Percentiles rank a stretch among this genome's conserved stretches.
Conservation (phyloP, 2,113 vertebrate species). For the Tenrec ecaudatus region DNA sequence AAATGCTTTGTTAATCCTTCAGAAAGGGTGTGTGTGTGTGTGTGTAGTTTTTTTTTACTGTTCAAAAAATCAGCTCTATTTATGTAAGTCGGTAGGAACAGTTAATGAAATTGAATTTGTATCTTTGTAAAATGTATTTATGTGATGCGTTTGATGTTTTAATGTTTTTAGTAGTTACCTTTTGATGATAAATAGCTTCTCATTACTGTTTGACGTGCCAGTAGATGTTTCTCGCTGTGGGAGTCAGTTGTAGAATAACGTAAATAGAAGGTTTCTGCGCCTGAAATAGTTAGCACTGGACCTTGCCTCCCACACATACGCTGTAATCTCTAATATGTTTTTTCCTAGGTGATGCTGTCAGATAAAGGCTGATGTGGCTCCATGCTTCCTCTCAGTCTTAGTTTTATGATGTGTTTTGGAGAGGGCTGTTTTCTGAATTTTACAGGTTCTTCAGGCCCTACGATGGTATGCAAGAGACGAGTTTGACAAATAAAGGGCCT, state of each 20-base stretch:
- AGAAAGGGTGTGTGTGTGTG: slow-evolving; percentile 22
- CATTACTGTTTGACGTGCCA: slow-evolving; percentile 31
- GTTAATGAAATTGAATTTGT: slow-evolving; percentile 51
- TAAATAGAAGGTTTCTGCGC: slow-evolving; percentile 81
- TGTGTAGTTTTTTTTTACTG: slow-evolving; percentile 43
- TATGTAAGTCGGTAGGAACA: slow-evolving; percentile 60
- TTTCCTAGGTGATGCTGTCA: slow-evolving; percentile 98
- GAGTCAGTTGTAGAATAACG: slow-evolving; percentile 68
- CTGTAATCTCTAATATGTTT: slow-evolving; percentile 99
- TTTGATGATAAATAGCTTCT: slow-evolving; percentile 51
- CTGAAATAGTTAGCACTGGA: slow-evolving; percentile 87
- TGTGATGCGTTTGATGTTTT: slow-evolving; percentile 52
- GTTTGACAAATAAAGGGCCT: slow-evolving; percentile 90
- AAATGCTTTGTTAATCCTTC: slow-evolving; percentile 67
- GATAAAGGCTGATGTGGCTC: slow-evolving; percentile 96
- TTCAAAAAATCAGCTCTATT: slow-evolving; percentile 43
- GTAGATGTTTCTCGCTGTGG: slow-evolving; percentile 62
- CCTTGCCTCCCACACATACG: slow-evolving; percentile 98
- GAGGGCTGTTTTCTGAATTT: slow-evolving; percentile 98
- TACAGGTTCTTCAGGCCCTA: slow-evolving; percentile 96
- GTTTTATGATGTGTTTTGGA: slow-evolving; percentile 97
- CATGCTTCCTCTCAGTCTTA: slow-evolving; percentile 96
- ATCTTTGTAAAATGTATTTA: slow-evolving; percentile 53
- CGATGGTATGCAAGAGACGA: slow-evolving; percentile 98
- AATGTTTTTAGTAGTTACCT: slow-evolving; percentile 43